Evolutionary conservation across 1,140 invertebrate species (phyloP).

Genomic region (Pseudomyrmex gracilis): DNA sequence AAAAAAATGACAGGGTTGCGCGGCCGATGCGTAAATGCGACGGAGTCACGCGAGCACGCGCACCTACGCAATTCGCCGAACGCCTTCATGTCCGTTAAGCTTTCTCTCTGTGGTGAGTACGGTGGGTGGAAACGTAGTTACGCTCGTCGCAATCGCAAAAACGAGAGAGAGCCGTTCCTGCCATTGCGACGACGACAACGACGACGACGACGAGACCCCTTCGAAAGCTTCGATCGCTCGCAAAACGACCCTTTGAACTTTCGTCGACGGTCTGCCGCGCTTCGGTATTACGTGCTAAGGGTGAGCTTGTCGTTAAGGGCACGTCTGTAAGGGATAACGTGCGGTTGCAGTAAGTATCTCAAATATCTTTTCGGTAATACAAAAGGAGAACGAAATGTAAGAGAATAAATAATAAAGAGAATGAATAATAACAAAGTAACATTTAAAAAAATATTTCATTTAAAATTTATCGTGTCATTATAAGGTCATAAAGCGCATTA

Average conservation of each 20-base stretch:
- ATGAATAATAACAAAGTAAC: no score
- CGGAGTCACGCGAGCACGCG: slow-evolving; percentile 70
- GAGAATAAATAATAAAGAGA: no score
- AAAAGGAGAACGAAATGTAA: no score
- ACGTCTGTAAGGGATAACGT: slow-evolving; percentile 35
- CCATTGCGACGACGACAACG: slow-evolving; percentile 9
- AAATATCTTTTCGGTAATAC: no score
- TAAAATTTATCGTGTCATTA: no score
- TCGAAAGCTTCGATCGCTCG: slow-evolving; percentile 59
- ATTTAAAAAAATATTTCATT: no score
- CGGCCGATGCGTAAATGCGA: slow-evolving; percentile 69
- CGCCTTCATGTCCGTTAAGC: slow-evolving; percentile 35
- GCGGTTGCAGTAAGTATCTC: background rate
- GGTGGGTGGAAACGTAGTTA: slow-evolving; percentile 40
- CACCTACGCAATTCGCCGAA: slow-evolving; percentile 70
- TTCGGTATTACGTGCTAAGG: slow-evolving; percentile 42
- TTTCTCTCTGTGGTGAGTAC: background rate
- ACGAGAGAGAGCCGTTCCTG: slow-evolving; percentile 6
- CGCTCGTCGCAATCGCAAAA: slow-evolving; percentile 54
- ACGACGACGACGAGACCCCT: slow-evolving; percentile 20
- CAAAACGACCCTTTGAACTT: slow-evolving; percentile 63
- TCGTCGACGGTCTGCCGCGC: slow-evolving; percentile 29
- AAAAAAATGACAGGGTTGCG: slow-evolving; percentile 75
- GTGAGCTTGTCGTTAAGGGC: slow-evolving; percentile 45
- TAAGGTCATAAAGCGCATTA: no score